Percentiles rank a stretch among this genome's conserved stretches.
Evolutionary conservation across 1,140 invertebrate genomes (phyloP).

Genomic region (Diplogasteroides magnus): DNA sequence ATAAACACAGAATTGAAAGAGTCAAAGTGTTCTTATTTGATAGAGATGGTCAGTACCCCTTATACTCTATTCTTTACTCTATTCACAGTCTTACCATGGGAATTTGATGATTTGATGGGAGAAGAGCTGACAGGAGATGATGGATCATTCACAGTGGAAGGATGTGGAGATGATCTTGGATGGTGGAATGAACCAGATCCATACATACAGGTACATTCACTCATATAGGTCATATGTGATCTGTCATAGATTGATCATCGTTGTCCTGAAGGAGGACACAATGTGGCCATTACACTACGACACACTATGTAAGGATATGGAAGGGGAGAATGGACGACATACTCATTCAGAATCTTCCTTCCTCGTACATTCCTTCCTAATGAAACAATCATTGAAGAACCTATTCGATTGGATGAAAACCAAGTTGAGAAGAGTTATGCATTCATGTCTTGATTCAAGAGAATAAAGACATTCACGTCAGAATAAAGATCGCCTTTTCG

Average conservation of each 20-base stretch:
- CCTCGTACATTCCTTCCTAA: neutral
- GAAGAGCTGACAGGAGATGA: neutral
- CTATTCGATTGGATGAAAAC: neutral
- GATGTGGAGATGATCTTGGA: constrained; percentile 1
- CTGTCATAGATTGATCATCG: neutral
- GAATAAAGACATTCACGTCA: too few species aligned
- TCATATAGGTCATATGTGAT: neutral
- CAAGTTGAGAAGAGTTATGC: neutral
- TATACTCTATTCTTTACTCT: neutral
- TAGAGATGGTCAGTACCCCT: neutral
- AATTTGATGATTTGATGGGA: neutral
- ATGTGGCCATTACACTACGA: neutral
- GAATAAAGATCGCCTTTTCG: too few species aligned
- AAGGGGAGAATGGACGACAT: neutral
- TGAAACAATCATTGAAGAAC: neutral
- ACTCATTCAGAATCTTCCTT: neutral
- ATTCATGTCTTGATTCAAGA: too few species aligned
- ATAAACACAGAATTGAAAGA: neutral
- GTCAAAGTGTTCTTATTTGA: neutral
- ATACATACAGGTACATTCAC: neutral
- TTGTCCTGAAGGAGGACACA: neutral
- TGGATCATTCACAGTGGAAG: neutral
- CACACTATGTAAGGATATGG: neutral
- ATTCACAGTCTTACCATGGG: neutral
- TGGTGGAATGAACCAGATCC: neutral